These are phyloP conservation scores for Drosophila melanosoma DNA, from an alignment of 2,888 invertebrate species.

Conservation along the genomic window DNA sequence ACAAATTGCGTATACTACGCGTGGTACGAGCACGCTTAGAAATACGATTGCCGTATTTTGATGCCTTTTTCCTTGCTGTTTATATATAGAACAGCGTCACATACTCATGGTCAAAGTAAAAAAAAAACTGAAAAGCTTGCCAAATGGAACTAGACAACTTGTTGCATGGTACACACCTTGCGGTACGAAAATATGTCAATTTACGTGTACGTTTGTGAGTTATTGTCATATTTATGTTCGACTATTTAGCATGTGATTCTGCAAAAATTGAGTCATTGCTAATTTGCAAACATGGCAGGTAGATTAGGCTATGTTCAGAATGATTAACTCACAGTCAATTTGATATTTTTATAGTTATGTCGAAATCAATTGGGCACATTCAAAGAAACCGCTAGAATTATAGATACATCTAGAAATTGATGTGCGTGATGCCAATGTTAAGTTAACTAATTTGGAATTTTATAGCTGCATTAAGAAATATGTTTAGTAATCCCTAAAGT, in stretches of 20 bases:
- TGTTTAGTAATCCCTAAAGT: background rate
- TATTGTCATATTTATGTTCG: constrained; percentile 47
- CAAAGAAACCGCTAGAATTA: background rate
- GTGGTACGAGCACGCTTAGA: constrained; percentile 13
- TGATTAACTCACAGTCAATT: constrained; percentile 24
- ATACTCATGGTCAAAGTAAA: constrained; percentile 34
- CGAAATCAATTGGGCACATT: background rate
- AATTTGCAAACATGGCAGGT: constrained; percentile 44
- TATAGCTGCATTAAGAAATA: too few species aligned
- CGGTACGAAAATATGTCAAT: background rate
- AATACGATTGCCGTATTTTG: constrained; percentile 4
- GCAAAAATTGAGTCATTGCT: constrained; percentile 25
- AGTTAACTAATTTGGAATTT: too few species aligned
- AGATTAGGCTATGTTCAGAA: constrained; percentile 3
- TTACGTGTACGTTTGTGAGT: background rate
- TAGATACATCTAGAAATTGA: background rate
- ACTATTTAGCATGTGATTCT: constrained; percentile 31
- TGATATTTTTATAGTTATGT: background rate
- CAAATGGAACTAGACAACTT: constrained; percentile 50
- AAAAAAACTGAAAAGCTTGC: constrained; percentile 7
- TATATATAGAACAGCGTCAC: constrained; percentile 46
- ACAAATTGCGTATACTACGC: constrained; percentile 28
- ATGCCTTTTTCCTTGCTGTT: background rate
- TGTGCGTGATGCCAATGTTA: background rate
- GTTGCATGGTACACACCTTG: constrained; percentile 28